Conservation (phyloP, 2,113 vertebrate genomes). For the Grammomys surdaster region DNA sequence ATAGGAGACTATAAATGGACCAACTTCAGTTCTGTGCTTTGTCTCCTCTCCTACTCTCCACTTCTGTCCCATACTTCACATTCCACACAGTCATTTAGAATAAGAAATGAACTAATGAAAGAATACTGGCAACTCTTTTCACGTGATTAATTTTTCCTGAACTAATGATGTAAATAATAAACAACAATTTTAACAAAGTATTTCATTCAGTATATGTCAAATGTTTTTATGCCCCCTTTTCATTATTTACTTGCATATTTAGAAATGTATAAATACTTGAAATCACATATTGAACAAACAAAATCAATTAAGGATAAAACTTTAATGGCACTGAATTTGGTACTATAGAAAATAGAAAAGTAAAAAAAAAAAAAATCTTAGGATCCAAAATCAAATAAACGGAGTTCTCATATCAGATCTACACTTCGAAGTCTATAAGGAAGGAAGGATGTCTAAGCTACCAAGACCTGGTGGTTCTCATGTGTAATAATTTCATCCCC, state of each 20-base stretch:
- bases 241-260: conserved; percentile 42
- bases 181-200: conserved; percentile 41
- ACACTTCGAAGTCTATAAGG: neutral
- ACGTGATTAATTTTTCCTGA: neutral
- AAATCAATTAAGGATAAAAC: conserved; percentile 39
- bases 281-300: conserved; percentile 34
- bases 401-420: neutral
- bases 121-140: neutral
- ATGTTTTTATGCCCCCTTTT: conserved; percentile 52
- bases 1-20: neutral
- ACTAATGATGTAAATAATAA: neutral
- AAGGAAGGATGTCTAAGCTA: neutral
- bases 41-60: no score
- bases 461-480: neutral
- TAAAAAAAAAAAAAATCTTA: neutral
- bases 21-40: neutral
- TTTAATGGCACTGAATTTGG: neutral
- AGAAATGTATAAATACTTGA: conserved; percentile 49
- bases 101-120: neutral
- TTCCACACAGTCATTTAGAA: neutral
- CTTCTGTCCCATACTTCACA: neutral
- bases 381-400: neutral
- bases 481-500: neutral
- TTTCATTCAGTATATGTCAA: conserved; percentile 38
- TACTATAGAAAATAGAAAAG: neutral